phyloP scores from a whole-genome alignment of 2,113 vertebrate species.

The Apus apus region DNA sequence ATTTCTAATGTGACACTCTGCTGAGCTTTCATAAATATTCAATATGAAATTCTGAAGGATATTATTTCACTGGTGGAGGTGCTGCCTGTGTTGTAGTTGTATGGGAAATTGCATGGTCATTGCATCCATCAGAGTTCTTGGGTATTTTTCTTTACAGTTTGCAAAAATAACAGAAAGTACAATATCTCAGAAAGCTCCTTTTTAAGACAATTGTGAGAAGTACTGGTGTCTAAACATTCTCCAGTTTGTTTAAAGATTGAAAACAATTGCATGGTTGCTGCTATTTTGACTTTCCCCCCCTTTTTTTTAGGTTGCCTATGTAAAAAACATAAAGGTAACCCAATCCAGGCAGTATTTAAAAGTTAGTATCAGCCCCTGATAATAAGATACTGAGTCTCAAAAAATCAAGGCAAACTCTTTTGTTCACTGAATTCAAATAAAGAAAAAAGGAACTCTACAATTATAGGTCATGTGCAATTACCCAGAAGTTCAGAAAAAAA shows the following conservation, averaged over 20 bases:
- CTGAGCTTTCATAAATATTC: neutral
- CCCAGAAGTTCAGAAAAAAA: constrained; percentile 25
- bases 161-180: neutral
- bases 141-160: neutral
- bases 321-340: neutral
- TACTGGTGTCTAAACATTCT: neutral
- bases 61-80: neutral
- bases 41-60: neutral
- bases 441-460: neutral
- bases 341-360: neutral
- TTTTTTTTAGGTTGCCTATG: neutral
- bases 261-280: neutral
- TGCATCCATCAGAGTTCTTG: neutral
- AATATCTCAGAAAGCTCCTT: neutral
- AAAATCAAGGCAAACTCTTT: neutral
- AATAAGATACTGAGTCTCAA: neutral
- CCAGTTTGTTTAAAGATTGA: neutral
- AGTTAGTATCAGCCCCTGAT: neutral
- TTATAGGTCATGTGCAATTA: constrained; percentile 30
- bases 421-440: neutral
- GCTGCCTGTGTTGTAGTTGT: neutral
- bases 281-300: neutral
- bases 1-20: neutral
- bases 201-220: neutral
- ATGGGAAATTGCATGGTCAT: neutral